These are phyloP conservation scores for Cranoglanis bouderius DNA, from an alignment of 2,113 vertebrate genomes.

Conservation along the genomic window DNA sequence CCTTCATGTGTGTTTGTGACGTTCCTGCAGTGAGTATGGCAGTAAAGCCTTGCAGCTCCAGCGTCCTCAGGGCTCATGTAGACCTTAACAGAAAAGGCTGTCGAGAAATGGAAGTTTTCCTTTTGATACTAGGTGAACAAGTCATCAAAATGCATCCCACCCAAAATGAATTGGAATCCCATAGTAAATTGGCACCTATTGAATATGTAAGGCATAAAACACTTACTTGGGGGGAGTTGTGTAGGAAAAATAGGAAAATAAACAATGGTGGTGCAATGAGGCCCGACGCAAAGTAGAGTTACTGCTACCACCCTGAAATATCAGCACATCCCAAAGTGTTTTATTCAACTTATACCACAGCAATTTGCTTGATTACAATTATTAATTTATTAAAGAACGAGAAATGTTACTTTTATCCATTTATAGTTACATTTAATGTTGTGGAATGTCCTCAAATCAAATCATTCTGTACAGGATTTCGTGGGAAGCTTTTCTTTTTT, in stretches of 20 bases:
- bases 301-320: neutral
- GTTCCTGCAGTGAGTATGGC: constrained; percentile 20
- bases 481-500: no score
- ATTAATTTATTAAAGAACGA: neutral
- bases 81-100: neutral
- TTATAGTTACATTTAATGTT: neutral
- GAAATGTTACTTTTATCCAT: neutral
- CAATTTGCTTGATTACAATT: no score
- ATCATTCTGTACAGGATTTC: no score
- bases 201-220: neutral
- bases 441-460: neutral
- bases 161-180: neutral
- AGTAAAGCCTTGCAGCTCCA: constrained; percentile 7
- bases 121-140: neutral
- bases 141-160: neutral
- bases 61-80: neutral
- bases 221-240: neutral
- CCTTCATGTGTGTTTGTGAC: constrained; percentile 48
- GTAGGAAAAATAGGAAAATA: neutral
- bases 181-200: neutral
- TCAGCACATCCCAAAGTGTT: neutral
- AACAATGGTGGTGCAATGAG: neutral
- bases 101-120: neutral
- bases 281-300: no score
- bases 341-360: neutral